Percentiles rank a stretch among this genome's conserved stretches.
Conservation (phyloP, 2,888 invertebrate species). For the Keiferia lycopersicella region DNA sequence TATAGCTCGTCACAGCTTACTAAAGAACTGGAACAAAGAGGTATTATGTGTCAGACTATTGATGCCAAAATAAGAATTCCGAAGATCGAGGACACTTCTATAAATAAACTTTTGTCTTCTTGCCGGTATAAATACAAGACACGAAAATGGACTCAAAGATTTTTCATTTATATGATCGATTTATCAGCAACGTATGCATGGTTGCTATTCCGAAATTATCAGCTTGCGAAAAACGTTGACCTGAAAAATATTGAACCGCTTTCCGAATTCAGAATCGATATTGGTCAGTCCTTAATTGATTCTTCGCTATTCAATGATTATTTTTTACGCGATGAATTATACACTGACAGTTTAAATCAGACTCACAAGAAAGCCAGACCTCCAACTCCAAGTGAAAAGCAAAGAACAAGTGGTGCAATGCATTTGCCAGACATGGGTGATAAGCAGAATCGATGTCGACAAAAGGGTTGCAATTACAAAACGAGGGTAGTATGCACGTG, state of each 20-base stretch:
- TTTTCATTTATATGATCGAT: slow-evolving; percentile 23
- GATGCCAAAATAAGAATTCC: slow-evolving; percentile 29
- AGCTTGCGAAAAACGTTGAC: not conserved
- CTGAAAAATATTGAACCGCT: slow-evolving; percentile 8
- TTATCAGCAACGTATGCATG: slow-evolving; percentile 22
- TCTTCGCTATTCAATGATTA: not conserved
- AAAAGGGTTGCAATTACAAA: too few species aligned
- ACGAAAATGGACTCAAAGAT: slow-evolving; percentile 24
- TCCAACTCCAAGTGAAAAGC: slow-evolving; percentile 6
- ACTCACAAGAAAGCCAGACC: not conserved
- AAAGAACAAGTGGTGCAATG: not conserved
- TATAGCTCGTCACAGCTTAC: slow-evolving; percentile 25
- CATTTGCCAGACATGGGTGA: not conserved
- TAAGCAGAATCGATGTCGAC: slow-evolving; percentile 1
- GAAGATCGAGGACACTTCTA: slow-evolving; percentile 18
- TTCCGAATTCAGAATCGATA: not conserved
- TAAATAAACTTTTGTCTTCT: slow-evolving; percentile 28
- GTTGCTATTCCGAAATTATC: slow-evolving; percentile 20
- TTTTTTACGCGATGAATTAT: not conserved
- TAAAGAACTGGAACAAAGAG: slow-evolving; percentile 17
- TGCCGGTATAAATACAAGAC: slow-evolving; percentile 22
- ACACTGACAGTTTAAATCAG: not conserved
- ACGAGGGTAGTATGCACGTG: not conserved
- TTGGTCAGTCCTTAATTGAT: slow-evolving; percentile 13
- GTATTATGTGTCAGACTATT: slow-evolving; percentile 26